Base-by-base conservation (phyloP, 2,797 vertebrate genomes). In the Tauraco hartlaubi region DNA sequence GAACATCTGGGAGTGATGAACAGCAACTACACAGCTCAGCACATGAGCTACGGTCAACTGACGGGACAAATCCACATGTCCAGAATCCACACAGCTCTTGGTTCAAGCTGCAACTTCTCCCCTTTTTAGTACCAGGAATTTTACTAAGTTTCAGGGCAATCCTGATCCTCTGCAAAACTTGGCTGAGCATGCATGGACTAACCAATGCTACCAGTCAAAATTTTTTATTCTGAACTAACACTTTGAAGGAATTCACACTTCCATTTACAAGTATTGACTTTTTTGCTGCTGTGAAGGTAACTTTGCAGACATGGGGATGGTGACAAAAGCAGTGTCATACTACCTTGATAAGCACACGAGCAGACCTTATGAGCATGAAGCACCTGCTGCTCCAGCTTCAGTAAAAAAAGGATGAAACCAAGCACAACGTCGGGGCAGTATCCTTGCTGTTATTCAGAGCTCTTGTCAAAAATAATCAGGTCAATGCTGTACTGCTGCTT, bases 401-500 rank as follows among this genome's bases (percentile, higher is more conserved):
- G 73, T 22, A 17, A 78, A 37, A 72, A 85, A 66, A 58, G 12
- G 74, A 84, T 5, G 43, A 29, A 58, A 91, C 94, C 69, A 12
- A 95, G 82, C 90, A 41, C 66, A 58, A 23, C 8, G 15, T 4
- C 41, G 54, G 94, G 83, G 63, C 94, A 87, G 49, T 35, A 56
- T 37, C 51, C 44, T 63, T 67, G 21, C 49, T 28, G 58, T 37
- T 68, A 41, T 9, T 64, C 73, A 67, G 85, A 90, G 66, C 73
- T 67, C 88, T 25, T 86, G 80, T 78, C 91, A 90, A 66, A 94
- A 90, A 88, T 15, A 88, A 96, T 92, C 88, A 95, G 85, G 92
- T 75, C 83, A 75, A 0, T 9, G 61, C 58, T 33, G 41, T 18
- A 52, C 35, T 25, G 76, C 92, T 69, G 84, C 86, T 51, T 14